A percentile compares a stretch with the other conserved stretches of the same genome.
Conservation (phyloP, 1,140 invertebrate genomes). For the Drepana arcuata region DNA sequence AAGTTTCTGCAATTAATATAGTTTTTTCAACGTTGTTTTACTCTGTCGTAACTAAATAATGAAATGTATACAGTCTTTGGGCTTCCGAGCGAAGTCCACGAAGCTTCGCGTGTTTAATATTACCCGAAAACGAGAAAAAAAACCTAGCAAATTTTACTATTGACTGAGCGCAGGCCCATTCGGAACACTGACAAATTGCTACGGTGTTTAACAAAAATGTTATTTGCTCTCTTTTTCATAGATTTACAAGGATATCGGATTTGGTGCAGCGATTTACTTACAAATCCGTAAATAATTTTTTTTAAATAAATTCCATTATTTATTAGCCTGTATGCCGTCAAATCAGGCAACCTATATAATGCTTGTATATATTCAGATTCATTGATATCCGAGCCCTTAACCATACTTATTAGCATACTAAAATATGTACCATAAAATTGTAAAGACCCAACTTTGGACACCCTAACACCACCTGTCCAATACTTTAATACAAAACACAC, state of each 20-base stretch:
- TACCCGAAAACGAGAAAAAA: conserved; percentile 55
- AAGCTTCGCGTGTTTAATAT: conserved; percentile 56
- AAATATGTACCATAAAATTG: too few species aligned
- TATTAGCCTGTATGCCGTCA: too few species aligned
- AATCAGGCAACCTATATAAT: too few species aligned
- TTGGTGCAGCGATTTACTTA: not conserved
- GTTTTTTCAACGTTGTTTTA: conserved; percentile 35
- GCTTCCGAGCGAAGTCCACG: conserved; percentile 25
- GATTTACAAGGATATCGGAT: conserved; percentile 3
- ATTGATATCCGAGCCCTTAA: too few species aligned
- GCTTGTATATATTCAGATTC: too few species aligned
- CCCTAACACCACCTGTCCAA: conserved; percentile 17
- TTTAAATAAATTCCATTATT: too few species aligned
- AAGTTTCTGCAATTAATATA: conserved; percentile 36
- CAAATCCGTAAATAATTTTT: too few species aligned
- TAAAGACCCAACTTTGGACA: conserved; percentile 22
- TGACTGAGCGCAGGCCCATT: conserved; percentile 47
- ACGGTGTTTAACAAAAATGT: conserved; percentile 39
- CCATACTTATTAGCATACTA: too few species aligned
- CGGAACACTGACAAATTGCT: conserved; percentile 60
- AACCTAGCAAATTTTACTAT: conserved; percentile 49
- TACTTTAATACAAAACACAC: conserved; percentile 27
- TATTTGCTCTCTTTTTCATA: conserved; percentile 12
- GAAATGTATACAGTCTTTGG: conserved; percentile 35
- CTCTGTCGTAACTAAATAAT: conserved; percentile 37